Evolutionary conservation across 2,888 invertebrate genomes (phyloP), one percentile per base, ranked within the genome.

Genomic region (Oegoconia quadripuncta): DNA sequence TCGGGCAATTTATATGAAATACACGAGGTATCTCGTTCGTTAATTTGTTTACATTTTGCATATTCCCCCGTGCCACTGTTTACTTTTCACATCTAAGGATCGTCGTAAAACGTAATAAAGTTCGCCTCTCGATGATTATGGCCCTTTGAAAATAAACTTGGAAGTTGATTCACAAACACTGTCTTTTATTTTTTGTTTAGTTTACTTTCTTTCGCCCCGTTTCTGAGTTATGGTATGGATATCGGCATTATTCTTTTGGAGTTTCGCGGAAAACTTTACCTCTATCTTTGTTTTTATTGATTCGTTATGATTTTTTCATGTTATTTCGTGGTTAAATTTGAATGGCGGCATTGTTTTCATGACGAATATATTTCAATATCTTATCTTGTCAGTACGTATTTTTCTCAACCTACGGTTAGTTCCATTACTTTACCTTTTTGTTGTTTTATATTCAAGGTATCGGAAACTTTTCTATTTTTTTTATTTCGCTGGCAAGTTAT

Each of bases 11-110:
- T 58, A 59, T 59, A 51, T 55, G 53, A 64, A 57, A 64, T 57
- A 63, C 59, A 55, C 43, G 55, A 62, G 64, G 59, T 64, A 65
- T 67, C 59, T 61, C 52, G 57, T 63, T 66, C 62, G 64, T 70
- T 72, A 76, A 80, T 79, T 80, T 81, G 80, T 83, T 80, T 82
- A 75, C 75, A 62, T 64, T 74, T 69, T 61, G 67, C 65, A 69
- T 74, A 67, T 64, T 66, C 66, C 64, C 63, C 55, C 59, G 60
- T 56, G 59, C 51, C 61, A 57, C 52, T 78, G 73, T 78, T 79
- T 78, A 74, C 71, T 57, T 69, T 71, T 65, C 59, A 61, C 67
- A 53, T 70, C 66, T 69, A 63, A 69, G 59, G 64, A 67, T 68
- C 56, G 55, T 69, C 68, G 62, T 63, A 54, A 58, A 65, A 60